Conservation (phyloP, 2,888 invertebrate species). For the Lithophane socia region DNA sequence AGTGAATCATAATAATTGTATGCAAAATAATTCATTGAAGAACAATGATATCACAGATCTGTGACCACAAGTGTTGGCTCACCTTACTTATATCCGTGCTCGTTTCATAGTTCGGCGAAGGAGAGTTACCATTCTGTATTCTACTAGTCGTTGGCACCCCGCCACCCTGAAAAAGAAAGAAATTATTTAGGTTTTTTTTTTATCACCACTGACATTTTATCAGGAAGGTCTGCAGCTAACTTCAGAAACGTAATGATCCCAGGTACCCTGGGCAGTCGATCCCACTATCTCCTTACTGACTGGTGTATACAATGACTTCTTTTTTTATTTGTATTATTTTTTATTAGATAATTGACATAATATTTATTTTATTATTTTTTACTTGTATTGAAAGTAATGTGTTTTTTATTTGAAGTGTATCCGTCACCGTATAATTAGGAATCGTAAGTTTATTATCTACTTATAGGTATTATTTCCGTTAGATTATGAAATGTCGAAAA, state of each 20-base stretch:
- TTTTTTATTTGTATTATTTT: too few species aligned
- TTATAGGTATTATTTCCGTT: too few species aligned
- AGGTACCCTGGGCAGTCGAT: not conserved
- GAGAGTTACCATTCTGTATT: slow-evolving; percentile 66
- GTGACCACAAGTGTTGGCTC: slow-evolving; percentile 45
- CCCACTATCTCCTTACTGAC: not conserved
- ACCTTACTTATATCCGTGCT: slow-evolving; percentile 72
- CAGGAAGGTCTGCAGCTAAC: not conserved
- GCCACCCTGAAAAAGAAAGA: slow-evolving; percentile 68
- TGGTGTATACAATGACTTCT: not conserved
- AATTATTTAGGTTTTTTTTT: not conserved
- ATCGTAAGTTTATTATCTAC: too few species aligned
- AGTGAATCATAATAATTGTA: slow-evolving; percentile 40
- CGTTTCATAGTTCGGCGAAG: slow-evolving; percentile 70
- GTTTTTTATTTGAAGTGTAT: not conserved
- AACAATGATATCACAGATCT: slow-evolving; percentile 46
- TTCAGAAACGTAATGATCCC: not conserved
- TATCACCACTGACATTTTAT: not conserved
- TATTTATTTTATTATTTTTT: not conserved
- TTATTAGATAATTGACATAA: not conserved
- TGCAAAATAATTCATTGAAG: slow-evolving; percentile 37
- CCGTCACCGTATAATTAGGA: too few species aligned
- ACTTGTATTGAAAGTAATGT: not conserved
- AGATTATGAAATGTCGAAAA: too few species aligned
- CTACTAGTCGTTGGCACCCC: slow-evolving; percentile 72